Evolutionary conservation across 1,140 invertebrate species (phyloP), one percentile per base, ranked within the genome.

Genomic region (Pteromalus puparum): DNA sequence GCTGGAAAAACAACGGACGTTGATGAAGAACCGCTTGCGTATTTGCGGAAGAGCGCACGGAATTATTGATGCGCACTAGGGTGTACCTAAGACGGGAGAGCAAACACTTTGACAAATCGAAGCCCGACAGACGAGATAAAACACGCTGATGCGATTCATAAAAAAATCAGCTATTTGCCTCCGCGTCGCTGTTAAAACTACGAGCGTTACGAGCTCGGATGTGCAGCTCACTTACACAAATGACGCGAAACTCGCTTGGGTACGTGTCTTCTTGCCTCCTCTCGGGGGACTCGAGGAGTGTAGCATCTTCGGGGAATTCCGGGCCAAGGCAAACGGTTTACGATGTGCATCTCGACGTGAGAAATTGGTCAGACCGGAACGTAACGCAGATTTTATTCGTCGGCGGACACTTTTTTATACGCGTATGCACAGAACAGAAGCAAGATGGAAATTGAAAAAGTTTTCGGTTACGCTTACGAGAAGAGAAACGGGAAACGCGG

Each of bases 271-370:
- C 74, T 26, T 5, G 24, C 1, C n/a, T 53, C 46, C 7, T 1
- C 75, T 9, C 18, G 12, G 12, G 46, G 67, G 24, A 1, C 5
- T 34, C 26, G 53, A 38, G 48, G 12, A 7, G 76, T 65, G 76
- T 34, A 78, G 30, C 30, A 67, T 78, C 76, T 78, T 34, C 21
- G 76, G 76, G 76, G 76, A 38, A 67, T 76, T 48, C 15, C 76
- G 53, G 28, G n/a, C 65, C 53, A 18, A 1, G 68, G 48, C 3
- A 82, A 82, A 82, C 81, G 73, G 72, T 75, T 75, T 82, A 75
- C 81, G 81, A 75, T 67, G 73, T 30, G 53, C 67, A 42, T 75
- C 73, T 75, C 67, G 72, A 75, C 72, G 72, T 75, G 72, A 82
- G 72, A 75, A 82, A 82, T 75, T 75, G 73, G 30, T 75, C 74